Evolutionary conservation across 2,797 vertebrate species (phyloP), one percentile per base, ranked within the genome.

Genomic region (Loriculus beryllinus): DNA sequence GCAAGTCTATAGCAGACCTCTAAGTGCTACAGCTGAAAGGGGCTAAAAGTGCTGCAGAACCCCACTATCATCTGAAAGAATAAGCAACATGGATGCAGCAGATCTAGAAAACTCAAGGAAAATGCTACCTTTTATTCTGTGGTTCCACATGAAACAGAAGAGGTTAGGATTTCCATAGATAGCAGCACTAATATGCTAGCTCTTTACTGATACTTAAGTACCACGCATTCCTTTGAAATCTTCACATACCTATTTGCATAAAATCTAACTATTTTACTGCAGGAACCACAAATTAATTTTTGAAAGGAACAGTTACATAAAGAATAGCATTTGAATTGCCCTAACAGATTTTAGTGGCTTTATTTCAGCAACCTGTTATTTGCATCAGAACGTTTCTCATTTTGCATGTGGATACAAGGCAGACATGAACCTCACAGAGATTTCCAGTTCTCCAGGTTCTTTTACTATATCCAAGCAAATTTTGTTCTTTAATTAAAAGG

Each of bases 201-300:
- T 81, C 67, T 1, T 2, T 65, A 56, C 43, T 68, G 77, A 47
- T 51, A 82, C 25, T 6, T 19, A 88, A 57, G 31, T 35, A 89
- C 51, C 71, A 83, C 9, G 7, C 39, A 5, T 23, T 82, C 65
- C 89, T 78, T 48, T 70, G 74, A 76, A 88, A 91, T 28, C 43
- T 28, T 76, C 76, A 69, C 39, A 13, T 37, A 74, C 20, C 57
- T 67, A 82, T 88, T 80, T 89, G 81, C 75, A 72, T 88, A 91
- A 93, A 84, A 79, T 63, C 51, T 77, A 88, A 48, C 60, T 70
- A 23, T 59, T 86, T 72, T 59, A 67, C 74, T 88, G 49, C 37
- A 65, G 76, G 40, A 95, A 86, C 76, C 75, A 85, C 78, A 62
- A 65, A 91, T 94, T 95, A 71, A 51, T 85, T 82, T 82, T 59